Evolutionary conservation across 2,888 invertebrate species (phyloP), one percentile per base, ranked within the genome.

Genomic region (Sinohyriopsis cumingii): DNA sequence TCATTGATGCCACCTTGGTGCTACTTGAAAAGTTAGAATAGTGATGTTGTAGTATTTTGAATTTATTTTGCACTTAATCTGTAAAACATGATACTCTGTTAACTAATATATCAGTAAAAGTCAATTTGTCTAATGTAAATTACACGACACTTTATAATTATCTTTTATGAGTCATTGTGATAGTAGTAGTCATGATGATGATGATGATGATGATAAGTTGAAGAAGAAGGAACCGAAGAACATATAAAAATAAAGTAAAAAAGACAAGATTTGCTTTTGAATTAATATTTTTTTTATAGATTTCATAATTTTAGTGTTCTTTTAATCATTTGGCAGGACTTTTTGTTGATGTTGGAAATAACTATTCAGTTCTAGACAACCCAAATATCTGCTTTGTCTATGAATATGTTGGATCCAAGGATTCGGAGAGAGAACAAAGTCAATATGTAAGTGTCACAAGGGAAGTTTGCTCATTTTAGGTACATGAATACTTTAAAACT

Each of bases 271-370:
- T 45, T 45, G 0, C 4, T 45, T 45, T 45, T 12, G 2, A 12
- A 45, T 45, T 33, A 33, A 9, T 33, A 33, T 45, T 45, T 45
- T 7, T 33, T 15, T 15, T 15, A 45, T 45, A 45, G 12, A 12
- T 15, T 45, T 45, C 12, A 45, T 45, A 15, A 45, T 45, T 45
- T 15, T n/a, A n/a, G 20, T 55, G 18, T 64, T 22, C 64, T n/a
- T 20, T 9, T 22, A 28, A 25, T 67, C 71, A 28, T 63, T 28
- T 71, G 73, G 0, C 67, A 89, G 89, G 87, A 22, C 72, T 90
- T 67, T 90, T 90, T 80, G 89, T 90, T 28, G 88, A 90, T 73
- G 88, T 89, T n/a, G 89, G 89, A 12, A 89, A 87, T 78, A 89
- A 89, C 73, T 88, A 88, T 73, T 88, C 90, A 6, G 88, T 90